Base-by-base conservation (phyloP, 2,888 invertebrate species). In the Caenorhabditis zanzibari region DNA sequence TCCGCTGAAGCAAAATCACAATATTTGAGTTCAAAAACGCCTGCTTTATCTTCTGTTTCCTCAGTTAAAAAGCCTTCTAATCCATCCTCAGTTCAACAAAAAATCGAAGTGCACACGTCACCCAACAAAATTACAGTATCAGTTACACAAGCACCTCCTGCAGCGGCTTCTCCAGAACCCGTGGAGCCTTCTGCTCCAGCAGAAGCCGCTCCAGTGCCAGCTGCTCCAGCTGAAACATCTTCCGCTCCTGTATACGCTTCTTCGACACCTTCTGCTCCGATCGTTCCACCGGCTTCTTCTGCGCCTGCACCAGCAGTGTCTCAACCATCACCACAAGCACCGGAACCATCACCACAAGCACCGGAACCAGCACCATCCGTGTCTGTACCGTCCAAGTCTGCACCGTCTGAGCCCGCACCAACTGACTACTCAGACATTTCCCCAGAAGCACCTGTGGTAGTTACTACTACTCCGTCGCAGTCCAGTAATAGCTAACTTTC, bases 11-110 rank as follows among this genome's bases (percentile, higher is more conserved):
- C 28, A 16, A 26, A 59, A 32, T 38, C 61, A 0, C 52, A 19
- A 54, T 47, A 71, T 47, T 61, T 69, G 26, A 49, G 64, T 63
- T 64, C 75, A 49, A 68, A 76, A 5, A 1, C 10, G 22, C 35
- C 59, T 26, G 14, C 14, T 22, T 38, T 63, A 52, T 28, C 74
- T 32, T 66, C 64, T 63, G 79, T 72, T 79, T 32, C 79, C 35
- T 79, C 79, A 41, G 76, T 76, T 76, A 59, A 61, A 68, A 54
- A 47, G 59, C 58, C 72, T 44, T 24, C 80, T 80, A 80, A 80
- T 58, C 71, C 80, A 41, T 68, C 80, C 66, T 79, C 71, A 64
- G 73, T 80, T 80, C 52, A 16, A 24, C 66, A 52, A 64, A 54
- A 41, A 41, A n/a, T 68, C 24, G 54, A 66, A 59, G 73, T 80